phyloP scores from a whole-genome alignment of 2,888 invertebrate genomes.

The Thymelicus acteon region DNA sequence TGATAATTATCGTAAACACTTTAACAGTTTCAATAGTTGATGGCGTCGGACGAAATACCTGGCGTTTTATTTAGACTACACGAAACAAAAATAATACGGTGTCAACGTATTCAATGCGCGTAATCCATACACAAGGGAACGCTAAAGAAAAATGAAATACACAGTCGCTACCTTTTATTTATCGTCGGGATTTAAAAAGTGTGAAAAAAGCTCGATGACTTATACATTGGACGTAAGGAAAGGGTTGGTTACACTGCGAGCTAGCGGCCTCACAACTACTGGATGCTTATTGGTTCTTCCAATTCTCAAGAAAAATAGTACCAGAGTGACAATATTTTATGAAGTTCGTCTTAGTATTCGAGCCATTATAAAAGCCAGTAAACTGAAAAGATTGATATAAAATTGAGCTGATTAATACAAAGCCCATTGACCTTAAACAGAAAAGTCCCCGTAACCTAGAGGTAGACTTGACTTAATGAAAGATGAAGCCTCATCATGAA shows the following conservation, averaged over 20 bases:
- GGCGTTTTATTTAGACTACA: slow-evolving; percentile 36
- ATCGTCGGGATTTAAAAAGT: slow-evolving; percentile 36
- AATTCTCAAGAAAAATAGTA: too few relatives aligned
- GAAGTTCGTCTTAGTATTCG: too few relatives aligned
- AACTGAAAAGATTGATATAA: too few relatives aligned
- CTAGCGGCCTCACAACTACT: background rate
- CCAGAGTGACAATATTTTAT: too few relatives aligned
- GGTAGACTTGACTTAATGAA: too few relatives aligned
- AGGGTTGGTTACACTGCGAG: background rate
- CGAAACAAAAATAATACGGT: slow-evolving; percentile 35
- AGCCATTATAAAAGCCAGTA: too few relatives aligned
- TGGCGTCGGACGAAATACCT: slow-evolving; percentile 24
- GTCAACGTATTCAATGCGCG: slow-evolving; percentile 34
- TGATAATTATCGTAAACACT: slow-evolving; percentile 38
- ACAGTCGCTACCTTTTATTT: slow-evolving; percentile 34
- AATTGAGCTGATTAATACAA: too few relatives aligned
- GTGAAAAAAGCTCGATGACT: slow-evolving; percentile 37
- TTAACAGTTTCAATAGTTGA: slow-evolving; percentile 14
- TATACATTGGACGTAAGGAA: slow-evolving; percentile 33
- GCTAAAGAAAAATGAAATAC: slow-evolving; percentile 32
- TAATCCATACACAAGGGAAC: slow-evolving; percentile 33
- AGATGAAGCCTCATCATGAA: too few relatives aligned
- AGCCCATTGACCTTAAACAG: too few relatives aligned
- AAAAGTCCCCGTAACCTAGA: too few relatives aligned
- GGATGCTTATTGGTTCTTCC: background rate